Conservation (phyloP, 1,140 invertebrate genomes). For the Nixonia krombeini region DNA sequence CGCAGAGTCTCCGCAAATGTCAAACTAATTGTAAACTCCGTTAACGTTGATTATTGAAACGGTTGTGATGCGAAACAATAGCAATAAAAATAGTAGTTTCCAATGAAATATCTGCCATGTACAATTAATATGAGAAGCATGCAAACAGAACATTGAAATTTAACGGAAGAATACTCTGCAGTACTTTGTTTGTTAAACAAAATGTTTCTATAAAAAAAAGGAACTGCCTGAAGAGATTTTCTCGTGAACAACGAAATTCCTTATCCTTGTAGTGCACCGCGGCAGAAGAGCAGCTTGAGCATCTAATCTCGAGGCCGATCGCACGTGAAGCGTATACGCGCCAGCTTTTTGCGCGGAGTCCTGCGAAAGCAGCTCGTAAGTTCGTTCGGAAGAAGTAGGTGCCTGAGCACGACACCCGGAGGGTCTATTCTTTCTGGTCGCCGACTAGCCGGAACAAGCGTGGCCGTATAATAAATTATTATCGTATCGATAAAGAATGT, state of each 20-base stretch:
- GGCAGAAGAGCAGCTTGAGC: conserved; percentile 11
- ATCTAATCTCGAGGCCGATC: conserved; percentile 43
- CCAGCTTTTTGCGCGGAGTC: conserved; percentile 35
- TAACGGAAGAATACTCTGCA: no score
- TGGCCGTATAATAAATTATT: conserved; percentile 64
- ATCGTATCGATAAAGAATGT: conserved; percentile 67
- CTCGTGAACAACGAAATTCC: conserved; percentile 29
- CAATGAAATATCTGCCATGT: no score
- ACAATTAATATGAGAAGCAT: no score
- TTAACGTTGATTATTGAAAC: no score
- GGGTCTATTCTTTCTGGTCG: conserved; percentile 43
- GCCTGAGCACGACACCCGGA: conserved; percentile 45
- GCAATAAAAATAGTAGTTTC: no score
- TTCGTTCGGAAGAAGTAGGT: conserved; percentile 29
- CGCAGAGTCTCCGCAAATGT: no score
- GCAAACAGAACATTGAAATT: no score
- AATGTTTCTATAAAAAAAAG: no score
- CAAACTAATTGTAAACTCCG: no score
- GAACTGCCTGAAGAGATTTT: conserved; percentile 14
- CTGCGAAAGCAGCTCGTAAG: conserved; percentile 2
- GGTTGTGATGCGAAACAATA: no score
- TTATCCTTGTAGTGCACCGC: conserved; percentile 9
- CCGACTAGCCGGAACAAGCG: conserved; percentile 33
- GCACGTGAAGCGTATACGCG: conserved; percentile 51
- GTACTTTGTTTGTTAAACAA: no score